A percentile compares a stretch with the other conserved stretches of the same genome.
These are phyloP conservation scores for Caenorhabditis afra DNA, from an alignment of 2,888 invertebrate genomes.

Conservation along the genomic window DNA sequence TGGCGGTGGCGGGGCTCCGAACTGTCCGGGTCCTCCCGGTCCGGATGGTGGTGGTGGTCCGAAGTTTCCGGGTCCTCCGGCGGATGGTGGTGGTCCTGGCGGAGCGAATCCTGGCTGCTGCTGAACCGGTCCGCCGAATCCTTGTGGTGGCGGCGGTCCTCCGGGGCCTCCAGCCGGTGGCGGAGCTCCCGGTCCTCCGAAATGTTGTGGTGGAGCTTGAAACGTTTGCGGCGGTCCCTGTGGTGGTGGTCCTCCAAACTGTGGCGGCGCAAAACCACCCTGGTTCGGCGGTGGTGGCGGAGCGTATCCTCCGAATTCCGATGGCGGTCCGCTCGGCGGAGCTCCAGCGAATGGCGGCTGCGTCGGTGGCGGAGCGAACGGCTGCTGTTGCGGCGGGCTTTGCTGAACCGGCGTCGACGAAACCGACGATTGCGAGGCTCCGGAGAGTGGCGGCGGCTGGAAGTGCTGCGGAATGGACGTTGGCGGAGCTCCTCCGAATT, in stretches of 20 bases:
- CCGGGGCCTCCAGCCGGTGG: slow-evolving; percentile 16
- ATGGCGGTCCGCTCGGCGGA: slow-evolving; percentile 49
- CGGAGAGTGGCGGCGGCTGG: slow-evolving; percentile 39
- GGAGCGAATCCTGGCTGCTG: slow-evolving; percentile 36
- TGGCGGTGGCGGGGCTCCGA: slow-evolving; percentile 31
- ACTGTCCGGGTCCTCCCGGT: slow-evolving; percentile 3
- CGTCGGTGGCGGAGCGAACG: slow-evolving; percentile 30
- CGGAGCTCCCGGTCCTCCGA: slow-evolving; percentile 32
- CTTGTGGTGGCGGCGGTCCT: slow-evolving; percentile 38
- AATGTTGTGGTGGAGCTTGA: slow-evolving; percentile 39
- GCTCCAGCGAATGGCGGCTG: slow-evolving; percentile 27
- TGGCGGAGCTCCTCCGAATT: slow-evolving; percentile 21
- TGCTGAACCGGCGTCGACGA: slow-evolving; percentile 65
- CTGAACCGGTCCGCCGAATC: slow-evolving; percentile 49
- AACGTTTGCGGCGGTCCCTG: slow-evolving; percentile 41
- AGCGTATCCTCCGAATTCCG: slow-evolving; percentile 36
- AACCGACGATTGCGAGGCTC: slow-evolving; percentile 56
- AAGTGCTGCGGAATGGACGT: slow-evolving; percentile 19
- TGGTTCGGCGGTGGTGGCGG: slow-evolving; percentile 24
- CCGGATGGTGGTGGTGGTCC: slow-evolving; percentile 43
- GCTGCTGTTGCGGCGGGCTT: slow-evolving; percentile 41
- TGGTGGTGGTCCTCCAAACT: slow-evolving; percentile 32
- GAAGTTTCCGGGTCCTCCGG: slow-evolving; percentile 7
- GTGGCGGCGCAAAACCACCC: slow-evolving; percentile 37
- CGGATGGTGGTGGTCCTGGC: slow-evolving; percentile 26